A percentile compares a stretch with the other conserved stretches of the same genome.
phyloP scores from a whole-genome alignment of 2,888 invertebrate genomes.

The Terebella lapidaria region DNA sequence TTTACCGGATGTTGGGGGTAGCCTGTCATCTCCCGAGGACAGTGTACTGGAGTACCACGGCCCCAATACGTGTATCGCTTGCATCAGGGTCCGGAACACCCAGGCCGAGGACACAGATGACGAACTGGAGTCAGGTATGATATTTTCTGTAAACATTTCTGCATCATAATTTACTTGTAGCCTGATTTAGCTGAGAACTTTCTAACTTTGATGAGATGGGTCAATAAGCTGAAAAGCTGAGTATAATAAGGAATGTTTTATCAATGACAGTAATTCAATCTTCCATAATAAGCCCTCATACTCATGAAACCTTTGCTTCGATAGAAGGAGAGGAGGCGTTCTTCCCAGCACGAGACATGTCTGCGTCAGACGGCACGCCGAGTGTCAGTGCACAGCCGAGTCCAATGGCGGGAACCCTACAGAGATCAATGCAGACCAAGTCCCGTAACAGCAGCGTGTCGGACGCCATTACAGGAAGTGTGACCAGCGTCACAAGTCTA shows the following conservation, averaged over 20 bases:
- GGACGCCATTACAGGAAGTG: constrained; percentile 31
- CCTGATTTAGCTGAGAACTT: no score
- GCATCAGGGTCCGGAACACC: constrained; percentile 7
- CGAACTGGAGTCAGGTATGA: no score
- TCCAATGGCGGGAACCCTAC: background rate
- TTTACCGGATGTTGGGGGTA: no score
- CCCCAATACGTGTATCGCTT: constrained; percentile 16
- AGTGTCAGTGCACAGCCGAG: constrained; percentile 1
- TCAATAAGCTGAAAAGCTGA: no score
- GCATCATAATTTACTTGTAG: no score
- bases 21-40: no score
- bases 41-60: constrained; percentile 17
- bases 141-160: no score
- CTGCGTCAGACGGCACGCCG: background rate
- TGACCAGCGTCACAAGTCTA: constrained; percentile 28
- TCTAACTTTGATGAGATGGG: no score
- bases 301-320: no score
- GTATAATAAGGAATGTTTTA: no score
- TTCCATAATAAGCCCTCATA: no score
- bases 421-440: constrained; percentile 1
- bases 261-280: no score
- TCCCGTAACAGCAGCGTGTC: constrained; percentile 19
- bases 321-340: background rate
- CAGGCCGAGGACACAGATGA: background rate
- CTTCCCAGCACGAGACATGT: background rate